Conservation (phyloP, 2,797 vertebrate genomes). For the Coreius guichenoti region DNA sequence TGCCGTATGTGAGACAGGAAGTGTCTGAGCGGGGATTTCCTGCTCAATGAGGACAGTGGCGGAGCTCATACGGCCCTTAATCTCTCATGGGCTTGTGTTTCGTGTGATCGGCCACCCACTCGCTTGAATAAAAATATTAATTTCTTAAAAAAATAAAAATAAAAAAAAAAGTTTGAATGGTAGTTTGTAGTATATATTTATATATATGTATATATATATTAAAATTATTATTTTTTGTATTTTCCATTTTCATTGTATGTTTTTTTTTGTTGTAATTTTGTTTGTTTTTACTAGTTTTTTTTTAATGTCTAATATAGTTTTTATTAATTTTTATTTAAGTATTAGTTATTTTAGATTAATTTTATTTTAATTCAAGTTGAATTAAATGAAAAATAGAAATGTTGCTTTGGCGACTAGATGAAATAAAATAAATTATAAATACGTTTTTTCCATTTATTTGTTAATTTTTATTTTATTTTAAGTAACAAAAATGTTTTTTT, state of each 20-base stretch:
- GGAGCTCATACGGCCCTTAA: background rate
- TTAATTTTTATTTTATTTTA: background rate
- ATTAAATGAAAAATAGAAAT: background rate
- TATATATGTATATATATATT: too few species aligned
- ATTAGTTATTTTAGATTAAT: too few species aligned
- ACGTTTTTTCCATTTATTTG: background rate
- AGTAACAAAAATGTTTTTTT: background rate
- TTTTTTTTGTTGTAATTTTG: too few species aligned
- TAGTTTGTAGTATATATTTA: background rate
- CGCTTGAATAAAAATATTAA: background rate
- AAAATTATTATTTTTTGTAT: too few species aligned
- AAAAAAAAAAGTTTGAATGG: background rate
- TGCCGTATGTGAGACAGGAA: background rate
- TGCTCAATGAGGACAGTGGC: background rate
- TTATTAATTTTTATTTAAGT: background rate
- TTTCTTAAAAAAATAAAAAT: background rate
- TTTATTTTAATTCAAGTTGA: background rate
- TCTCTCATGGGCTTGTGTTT: background rate
- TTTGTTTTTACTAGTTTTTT: too few species aligned
- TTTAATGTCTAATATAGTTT: background rate
- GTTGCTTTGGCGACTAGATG: background rate
- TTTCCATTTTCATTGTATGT: too few species aligned
- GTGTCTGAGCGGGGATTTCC: constrained; percentile 40
- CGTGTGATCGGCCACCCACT: background rate
- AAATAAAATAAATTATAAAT: background rate